Percentiles rank a stretch among this genome's conserved stretches.
phyloP scores from a whole-genome alignment of 2,113 vertebrate genomes.

The Conger conger region DNA sequence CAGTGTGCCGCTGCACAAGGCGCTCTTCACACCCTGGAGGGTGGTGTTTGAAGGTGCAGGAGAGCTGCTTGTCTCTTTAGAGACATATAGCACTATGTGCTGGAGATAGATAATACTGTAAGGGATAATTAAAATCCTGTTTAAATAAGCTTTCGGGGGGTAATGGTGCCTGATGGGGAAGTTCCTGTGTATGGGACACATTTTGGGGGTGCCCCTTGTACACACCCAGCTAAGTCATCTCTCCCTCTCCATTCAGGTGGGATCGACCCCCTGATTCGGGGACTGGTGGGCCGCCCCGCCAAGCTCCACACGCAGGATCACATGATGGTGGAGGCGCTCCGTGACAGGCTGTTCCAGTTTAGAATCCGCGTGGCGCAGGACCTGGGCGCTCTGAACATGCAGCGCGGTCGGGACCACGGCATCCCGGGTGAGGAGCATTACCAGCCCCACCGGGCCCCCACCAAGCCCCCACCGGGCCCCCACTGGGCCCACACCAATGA shows the following conservation, averaged over 20 bases:
- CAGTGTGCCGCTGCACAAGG: conserved; percentile 65
- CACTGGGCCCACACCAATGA: too few species aligned
- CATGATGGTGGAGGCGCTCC: conserved; percentile 77
- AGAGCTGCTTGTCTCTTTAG: not conserved
- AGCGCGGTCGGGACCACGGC: conserved; percentile 74
- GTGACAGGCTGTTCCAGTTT: conserved; percentile 75
- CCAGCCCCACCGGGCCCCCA: not conserved
- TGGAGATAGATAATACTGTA: not conserved
- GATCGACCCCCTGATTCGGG: conserved; percentile 74
- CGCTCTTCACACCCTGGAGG: conserved; percentile 85
- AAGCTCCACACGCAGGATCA: conserved; percentile 77
- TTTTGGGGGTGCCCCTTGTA: not conserved
- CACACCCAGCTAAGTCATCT: not conserved
- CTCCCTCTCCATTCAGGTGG: conserved; percentile 65
- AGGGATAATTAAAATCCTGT: not conserved
- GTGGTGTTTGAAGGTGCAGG: conserved; percentile 76
- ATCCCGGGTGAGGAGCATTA: conserved; percentile 68
- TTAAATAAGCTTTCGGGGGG: not conserved
- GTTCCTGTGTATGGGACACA: not conserved
- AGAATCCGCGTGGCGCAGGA: conserved; percentile 67
- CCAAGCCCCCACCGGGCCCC: too few species aligned
- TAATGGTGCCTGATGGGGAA: not conserved
- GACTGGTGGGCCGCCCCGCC: conserved; percentile 68
- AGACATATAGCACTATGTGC: not conserved
- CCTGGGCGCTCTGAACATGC: conserved; percentile 77